A percentile compares a stretch with the other conserved stretches of the same genome.
Conservation (phyloP, 2,113 vertebrate genomes). For the Acanthochromis polyacanthus region DNA sequence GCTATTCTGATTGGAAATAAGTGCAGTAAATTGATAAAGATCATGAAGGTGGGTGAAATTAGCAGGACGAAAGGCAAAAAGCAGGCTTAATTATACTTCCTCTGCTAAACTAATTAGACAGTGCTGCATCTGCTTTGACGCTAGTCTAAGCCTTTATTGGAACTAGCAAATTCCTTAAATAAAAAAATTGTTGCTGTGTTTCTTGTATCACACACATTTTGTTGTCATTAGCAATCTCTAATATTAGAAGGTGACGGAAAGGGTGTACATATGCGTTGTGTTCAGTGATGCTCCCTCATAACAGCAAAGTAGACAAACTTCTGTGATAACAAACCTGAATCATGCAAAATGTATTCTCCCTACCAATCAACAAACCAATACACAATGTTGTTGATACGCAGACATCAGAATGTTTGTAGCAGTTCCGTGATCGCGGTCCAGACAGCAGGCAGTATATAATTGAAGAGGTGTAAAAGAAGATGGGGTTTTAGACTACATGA, state of each 20-base stretch:
- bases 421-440: slow-evolving; percentile 73
- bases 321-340: slow-evolving; percentile 10
- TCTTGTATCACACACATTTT: slow-evolving; percentile 6
- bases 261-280: background rate
- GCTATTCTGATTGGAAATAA: slow-evolving; percentile 20
- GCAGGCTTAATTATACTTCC: background rate
- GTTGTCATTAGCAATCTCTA: background rate
- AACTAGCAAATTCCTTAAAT: slow-evolving; percentile 26
- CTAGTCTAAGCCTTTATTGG: background rate
- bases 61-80: slow-evolving; percentile 21
- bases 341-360: background rate
- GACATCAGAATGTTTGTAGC: slow-evolving; percentile 46
- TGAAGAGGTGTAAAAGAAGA: slow-evolving; percentile 86
- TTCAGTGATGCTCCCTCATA: background rate
- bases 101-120: background rate
- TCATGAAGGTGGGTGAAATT: background rate
- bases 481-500: slow-evolving; percentile 70
- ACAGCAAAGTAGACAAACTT: background rate
- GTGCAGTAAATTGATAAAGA: slow-evolving; percentile 15
- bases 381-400: slow-evolving; percentile 1
- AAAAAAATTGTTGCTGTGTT: background rate
- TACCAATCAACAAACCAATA: background rate
- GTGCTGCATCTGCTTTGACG: slow-evolving; percentile 26
- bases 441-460: slow-evolving; percentile 82
- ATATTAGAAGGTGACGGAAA: background rate